Percentiles rank a stretch among this genome's conserved stretches.
Conservation (phyloP, 2,797 vertebrate species). For the Phaenicophaeus curvirostris region DNA sequence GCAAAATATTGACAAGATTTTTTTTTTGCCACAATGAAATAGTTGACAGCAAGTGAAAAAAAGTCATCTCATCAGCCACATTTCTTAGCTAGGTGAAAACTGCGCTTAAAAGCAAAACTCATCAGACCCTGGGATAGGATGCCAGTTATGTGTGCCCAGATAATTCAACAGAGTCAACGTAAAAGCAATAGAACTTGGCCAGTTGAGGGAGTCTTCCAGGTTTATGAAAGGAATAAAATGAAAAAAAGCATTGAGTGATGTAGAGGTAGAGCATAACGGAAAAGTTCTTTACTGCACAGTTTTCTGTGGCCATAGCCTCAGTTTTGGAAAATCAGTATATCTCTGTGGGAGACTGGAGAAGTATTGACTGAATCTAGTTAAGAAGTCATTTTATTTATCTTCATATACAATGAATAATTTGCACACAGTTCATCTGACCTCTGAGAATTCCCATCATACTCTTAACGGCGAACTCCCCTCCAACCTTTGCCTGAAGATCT, state of each 20-base stretch:
- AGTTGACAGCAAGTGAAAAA: background rate
- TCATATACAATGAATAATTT: background rate
- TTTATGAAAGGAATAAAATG: conserved; percentile 29
- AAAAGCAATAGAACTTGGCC: background rate
- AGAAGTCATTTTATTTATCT: background rate
- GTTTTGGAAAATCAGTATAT: background rate
- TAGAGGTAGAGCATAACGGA: background rate
- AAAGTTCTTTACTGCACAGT: background rate
- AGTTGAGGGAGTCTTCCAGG: background rate
- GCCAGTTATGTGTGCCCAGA: background rate
- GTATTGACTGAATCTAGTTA: background rate
- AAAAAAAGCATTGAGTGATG: background rate
- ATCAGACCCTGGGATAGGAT: background rate
- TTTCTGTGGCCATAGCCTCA: background rate
- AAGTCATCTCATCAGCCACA: background rate
- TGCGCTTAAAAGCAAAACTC: conserved; percentile 16
- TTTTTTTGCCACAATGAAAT: background rate
- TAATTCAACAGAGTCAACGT: background rate
- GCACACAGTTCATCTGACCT: background rate
- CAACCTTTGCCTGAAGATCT: background rate
- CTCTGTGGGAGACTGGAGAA: background rate
- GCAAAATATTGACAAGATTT: background rate
- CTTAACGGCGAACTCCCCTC: background rate
- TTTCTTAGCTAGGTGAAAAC: conserved; percentile 14
- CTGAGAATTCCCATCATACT: background rate